These are phyloP conservation scores for Halotydeus destructor DNA, from an alignment of 1,140 invertebrate genomes.

Conservation along the genomic window DNA sequence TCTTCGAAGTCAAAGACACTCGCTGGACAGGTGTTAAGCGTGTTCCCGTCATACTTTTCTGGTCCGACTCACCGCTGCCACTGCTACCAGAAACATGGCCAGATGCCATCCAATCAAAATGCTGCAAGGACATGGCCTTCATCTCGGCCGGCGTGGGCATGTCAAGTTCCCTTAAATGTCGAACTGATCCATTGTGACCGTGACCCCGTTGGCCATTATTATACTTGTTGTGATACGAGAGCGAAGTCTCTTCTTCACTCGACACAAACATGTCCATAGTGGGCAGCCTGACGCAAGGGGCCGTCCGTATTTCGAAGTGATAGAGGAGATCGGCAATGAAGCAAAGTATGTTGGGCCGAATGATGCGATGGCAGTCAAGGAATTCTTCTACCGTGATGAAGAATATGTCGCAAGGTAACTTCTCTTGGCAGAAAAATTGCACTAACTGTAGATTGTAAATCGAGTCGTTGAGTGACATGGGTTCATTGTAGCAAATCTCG, in stretches of 20 bases:
- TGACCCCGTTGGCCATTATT: background rate
- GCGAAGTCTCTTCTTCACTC: background rate
- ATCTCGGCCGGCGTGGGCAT: slow-evolving; percentile 11
- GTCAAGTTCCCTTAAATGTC: slow-evolving; percentile 6
- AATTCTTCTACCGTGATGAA: slow-evolving; percentile 90
- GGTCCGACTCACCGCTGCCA: too few species aligned
- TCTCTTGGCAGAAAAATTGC: slow-evolving; percentile 55
- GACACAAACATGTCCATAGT: slow-evolving; percentile 4
- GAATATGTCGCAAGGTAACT: slow-evolving; percentile 69
- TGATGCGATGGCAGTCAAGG: slow-evolving; percentile 75
- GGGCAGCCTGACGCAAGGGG: slow-evolving; percentile 53
- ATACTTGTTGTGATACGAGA: background rate
- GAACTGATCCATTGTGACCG: background rate
- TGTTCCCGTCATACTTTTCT: too few species aligned
- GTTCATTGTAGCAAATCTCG: slow-evolving; percentile 30
- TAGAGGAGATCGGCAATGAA: slow-evolving; percentile 91
- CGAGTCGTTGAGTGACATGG: slow-evolving; percentile 51
- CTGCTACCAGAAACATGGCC: background rate
- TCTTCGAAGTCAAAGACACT: too few species aligned
- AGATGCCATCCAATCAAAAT: slow-evolving; percentile 4
- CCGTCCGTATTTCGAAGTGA: slow-evolving; percentile 76
- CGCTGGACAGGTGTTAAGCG: too few species aligned
- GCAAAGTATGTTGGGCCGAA: slow-evolving; percentile 77
- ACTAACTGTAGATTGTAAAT: slow-evolving; percentile 80
- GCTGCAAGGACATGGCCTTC: slow-evolving; percentile 11